Evolutionary conservation across 2,888 invertebrate species (phyloP).

Genomic region (Xestoiulus laeticollis): DNA sequence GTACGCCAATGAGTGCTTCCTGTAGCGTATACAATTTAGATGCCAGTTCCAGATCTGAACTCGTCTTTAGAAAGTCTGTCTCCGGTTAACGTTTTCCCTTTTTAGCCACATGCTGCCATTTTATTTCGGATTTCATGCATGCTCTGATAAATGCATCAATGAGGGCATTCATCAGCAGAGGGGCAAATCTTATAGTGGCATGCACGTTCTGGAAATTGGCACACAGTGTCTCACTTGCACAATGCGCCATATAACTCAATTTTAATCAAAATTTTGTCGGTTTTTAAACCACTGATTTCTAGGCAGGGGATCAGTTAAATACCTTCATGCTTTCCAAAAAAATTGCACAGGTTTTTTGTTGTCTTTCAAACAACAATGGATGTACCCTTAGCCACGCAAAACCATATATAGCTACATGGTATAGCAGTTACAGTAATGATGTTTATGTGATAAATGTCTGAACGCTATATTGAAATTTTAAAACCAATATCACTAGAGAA

Average conservation of each 20-base stretch:
- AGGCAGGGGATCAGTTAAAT: background rate
- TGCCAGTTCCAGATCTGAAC: background rate
- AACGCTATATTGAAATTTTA: too few species aligned
- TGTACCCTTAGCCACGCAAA: background rate
- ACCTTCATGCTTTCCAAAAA: background rate
- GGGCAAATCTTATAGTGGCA: background rate
- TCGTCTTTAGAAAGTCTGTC: background rate
- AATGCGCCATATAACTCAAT: background rate
- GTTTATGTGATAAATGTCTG: too few species aligned
- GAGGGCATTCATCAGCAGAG: slow-evolving; percentile 6
- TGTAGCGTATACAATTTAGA: background rate
- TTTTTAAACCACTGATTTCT: background rate
- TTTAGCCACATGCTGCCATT: background rate
- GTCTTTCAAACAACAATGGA: background rate
- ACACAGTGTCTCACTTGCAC: background rate
- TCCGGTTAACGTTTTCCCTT: background rate
- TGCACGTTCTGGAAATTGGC: background rate
- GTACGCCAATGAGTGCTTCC: slow-evolving; percentile 13
- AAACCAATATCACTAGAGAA: too few species aligned
- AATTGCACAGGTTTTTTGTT: background rate
- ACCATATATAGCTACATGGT: too few species aligned
- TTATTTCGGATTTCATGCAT: background rate
- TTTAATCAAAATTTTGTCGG: background rate
- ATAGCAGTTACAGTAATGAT: too few species aligned
- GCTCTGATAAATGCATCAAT: slow-evolving; percentile 15